These are phyloP conservation scores for Neofelis nebulosa DNA, from an alignment of 2,113 vertebrate genomes.

Conservation along the genomic window DNA sequence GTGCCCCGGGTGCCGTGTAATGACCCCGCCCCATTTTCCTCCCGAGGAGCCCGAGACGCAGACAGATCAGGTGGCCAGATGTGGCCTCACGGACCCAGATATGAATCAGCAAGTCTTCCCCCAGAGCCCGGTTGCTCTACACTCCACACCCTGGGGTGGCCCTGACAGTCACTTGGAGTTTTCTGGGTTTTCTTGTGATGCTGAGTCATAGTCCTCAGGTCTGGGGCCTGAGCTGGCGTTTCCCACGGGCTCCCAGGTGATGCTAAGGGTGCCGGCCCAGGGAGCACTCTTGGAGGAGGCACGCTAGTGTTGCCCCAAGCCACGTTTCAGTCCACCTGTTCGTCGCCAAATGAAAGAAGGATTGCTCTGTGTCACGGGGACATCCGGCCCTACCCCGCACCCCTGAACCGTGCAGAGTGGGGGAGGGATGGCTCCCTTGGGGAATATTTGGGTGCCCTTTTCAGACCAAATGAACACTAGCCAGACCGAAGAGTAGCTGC, in stretches of 20 bases:
- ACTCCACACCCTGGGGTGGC: fast-evolving
- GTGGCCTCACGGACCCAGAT: background rate
- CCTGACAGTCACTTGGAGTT: background rate
- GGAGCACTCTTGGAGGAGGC: background rate
- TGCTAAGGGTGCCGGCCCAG: background rate
- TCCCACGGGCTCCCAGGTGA: background rate
- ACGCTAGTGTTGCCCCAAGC: background rate
- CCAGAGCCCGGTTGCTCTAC: background rate
- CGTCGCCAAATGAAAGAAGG: background rate
- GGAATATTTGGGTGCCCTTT: background rate
- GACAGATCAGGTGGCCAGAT: too few relatives aligned
- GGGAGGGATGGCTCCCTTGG: background rate
- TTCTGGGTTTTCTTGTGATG: background rate
- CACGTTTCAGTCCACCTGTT: background rate
- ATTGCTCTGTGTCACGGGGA: background rate
- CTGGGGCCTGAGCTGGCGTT: background rate
- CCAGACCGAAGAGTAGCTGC: background rate
- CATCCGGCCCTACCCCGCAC: background rate
- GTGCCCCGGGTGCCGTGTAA: fast-evolving
- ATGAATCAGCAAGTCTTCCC: background rate
- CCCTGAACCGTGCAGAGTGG: background rate
- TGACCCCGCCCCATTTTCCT: background rate
- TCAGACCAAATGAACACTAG: background rate
- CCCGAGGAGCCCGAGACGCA: background rate
- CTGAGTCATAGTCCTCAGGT: too few relatives aligned